Conservation (phyloP, 2,888 invertebrate species). For the Oscheius myriophilus region DNA sequence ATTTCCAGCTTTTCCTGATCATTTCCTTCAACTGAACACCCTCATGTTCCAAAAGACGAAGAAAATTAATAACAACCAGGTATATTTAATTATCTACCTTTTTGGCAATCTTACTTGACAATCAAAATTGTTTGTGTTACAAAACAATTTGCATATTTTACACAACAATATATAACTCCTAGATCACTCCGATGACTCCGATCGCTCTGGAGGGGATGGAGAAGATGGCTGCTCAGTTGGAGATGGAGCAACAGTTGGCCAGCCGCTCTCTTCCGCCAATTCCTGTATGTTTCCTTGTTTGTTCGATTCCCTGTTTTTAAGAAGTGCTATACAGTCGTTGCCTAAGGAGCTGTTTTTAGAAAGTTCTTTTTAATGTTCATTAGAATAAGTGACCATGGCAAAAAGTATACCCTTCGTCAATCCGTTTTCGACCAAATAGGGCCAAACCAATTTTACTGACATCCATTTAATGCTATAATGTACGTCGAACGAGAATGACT, state of each 20-base stretch:
- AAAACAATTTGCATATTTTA: too few species aligned
- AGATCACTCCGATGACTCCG: slow-evolving; percentile 11
- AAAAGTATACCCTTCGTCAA: too few species aligned
- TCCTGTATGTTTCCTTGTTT: slow-evolving; percentile 22
- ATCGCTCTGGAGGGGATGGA: slow-evolving; percentile 29
- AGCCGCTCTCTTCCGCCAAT: slow-evolving; percentile 29
- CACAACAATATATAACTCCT: too few species aligned
- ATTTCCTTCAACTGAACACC: slow-evolving; percentile 39
- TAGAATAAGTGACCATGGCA: too few species aligned
- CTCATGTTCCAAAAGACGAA: slow-evolving; percentile 36
- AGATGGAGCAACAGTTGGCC: slow-evolving; percentile 17
- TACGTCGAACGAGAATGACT: too few species aligned
- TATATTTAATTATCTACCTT: slow-evolving; percentile 5
- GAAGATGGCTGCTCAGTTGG: slow-evolving; percentile 20
- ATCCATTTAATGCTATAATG: too few species aligned
- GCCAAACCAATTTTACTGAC: too few species aligned
- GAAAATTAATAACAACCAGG: slow-evolving; percentile 33
- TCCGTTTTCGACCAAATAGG: too few species aligned
- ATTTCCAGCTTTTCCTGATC: slow-evolving; percentile 38
- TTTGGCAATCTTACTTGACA: background rate
- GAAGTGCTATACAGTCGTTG: too few species aligned
- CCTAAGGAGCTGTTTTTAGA: too few species aligned
- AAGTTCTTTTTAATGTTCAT: too few species aligned
- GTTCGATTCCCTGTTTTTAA: background rate
- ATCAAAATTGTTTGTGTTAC: too few species aligned